These are phyloP conservation scores for Gobiocypris rarus DNA, from an alignment of 2,113 vertebrate species.

Conservation along the genomic window DNA sequence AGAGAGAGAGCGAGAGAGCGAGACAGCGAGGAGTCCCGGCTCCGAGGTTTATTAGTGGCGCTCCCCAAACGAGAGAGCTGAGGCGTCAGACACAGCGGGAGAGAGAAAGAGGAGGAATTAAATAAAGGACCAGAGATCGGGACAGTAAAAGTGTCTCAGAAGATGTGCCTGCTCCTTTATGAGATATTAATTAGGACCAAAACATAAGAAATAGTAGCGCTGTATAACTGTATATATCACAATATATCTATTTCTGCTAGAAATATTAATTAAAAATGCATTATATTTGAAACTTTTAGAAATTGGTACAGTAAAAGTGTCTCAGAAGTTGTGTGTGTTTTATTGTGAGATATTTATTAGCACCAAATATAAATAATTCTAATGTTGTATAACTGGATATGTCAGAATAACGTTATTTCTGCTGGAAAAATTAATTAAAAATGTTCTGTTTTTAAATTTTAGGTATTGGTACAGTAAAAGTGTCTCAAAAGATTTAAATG, in stretches of 20 bases:
- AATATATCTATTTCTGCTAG: background rate
- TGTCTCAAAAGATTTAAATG: too few species aligned
- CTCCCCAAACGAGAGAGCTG: conserved; percentile 69
- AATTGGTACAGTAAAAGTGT: background rate
- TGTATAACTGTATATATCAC: background rate
- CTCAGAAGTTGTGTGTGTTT: background rate
- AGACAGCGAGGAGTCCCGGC: conserved; percentile 71
- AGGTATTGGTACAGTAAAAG: too few species aligned
- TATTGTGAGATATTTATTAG: background rate
- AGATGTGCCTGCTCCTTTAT: background rate
- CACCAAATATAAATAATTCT: background rate
- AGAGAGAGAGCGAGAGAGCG: conserved; percentile 55
- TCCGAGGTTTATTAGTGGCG: conserved; percentile 75
- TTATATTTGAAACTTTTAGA: background rate
- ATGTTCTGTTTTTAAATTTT: too few species aligned
- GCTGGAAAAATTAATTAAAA: too few species aligned
- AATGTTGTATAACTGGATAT: too few species aligned
- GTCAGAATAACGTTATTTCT: too few species aligned
- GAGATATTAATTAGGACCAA: background rate
- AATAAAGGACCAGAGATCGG: conserved; percentile 8
- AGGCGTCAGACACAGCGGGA: conserved; percentile 70
- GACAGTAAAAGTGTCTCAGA: conserved; percentile 26
- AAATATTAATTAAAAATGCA: background rate
- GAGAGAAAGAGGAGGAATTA: conserved; percentile 47
- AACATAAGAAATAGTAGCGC: background rate